phyloP scores from a whole-genome alignment of 2,113 vertebrate genomes.

The Dromaius novaehollandiae region DNA sequence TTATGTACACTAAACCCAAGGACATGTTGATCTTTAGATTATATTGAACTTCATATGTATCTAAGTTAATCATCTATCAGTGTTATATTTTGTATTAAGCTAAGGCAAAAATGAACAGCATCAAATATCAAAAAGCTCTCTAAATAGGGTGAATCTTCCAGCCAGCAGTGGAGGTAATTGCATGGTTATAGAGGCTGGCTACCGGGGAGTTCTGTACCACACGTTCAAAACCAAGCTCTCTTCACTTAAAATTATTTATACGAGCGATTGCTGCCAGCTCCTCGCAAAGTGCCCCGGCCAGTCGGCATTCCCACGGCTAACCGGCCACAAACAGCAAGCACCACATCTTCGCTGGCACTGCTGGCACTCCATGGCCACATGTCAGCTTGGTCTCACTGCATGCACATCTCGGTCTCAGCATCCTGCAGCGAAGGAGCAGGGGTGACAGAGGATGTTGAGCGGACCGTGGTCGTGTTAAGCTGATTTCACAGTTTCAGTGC shows the following conservation, averaged over 20 bases:
- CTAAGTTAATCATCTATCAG: conserved; percentile 30
- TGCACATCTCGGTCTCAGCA: conserved; percentile 44
- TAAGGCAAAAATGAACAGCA: conserved; percentile 15
- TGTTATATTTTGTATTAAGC: background rate
- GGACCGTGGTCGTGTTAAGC: conserved; percentile 11
- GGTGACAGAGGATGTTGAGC: background rate
- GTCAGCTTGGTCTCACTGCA: background rate
- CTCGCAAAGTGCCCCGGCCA: conserved; percentile 30
- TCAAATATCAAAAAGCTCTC: background rate
- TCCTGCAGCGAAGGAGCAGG: background rate
- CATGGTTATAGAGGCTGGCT: background rate
- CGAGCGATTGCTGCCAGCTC: conserved; percentile 11
- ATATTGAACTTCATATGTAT: background rate
- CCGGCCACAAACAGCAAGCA: background rate
- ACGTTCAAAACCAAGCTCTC: background rate
- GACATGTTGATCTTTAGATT: conserved; percentile 52
- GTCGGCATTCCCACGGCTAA: conserved; percentile 2
- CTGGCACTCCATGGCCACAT: background rate
- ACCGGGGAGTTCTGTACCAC: background rate
- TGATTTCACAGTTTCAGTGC: conserved; percentile 56
- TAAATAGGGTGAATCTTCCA: conserved; percentile 11
- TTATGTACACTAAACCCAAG: conserved; percentile 64
- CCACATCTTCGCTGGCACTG: conserved; percentile 42
- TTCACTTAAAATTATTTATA: background rate
- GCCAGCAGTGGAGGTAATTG: background rate